phyloP scores from a whole-genome alignment of 2,113 vertebrate species.

The Halichoerus grypus region DNA sequence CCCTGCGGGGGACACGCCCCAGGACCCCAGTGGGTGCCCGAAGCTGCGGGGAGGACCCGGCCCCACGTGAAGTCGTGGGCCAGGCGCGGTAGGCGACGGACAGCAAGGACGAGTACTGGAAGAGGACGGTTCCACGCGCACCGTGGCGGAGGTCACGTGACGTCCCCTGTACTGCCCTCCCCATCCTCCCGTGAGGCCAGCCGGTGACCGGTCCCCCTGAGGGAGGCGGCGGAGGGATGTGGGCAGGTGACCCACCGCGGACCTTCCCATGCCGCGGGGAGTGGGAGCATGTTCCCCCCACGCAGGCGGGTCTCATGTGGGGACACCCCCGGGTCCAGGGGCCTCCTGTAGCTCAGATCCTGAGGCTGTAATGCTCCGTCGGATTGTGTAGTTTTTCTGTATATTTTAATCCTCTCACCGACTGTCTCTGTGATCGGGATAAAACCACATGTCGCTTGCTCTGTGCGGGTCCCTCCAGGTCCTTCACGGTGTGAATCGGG shows the following conservation, averaged over 20 bases:
- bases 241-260: no score
- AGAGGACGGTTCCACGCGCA: neutral
- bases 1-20: neutral
- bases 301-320: neutral
- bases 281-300: neutral
- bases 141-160: neutral
- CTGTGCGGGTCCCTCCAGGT: neutral
- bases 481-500: fast-evolving
- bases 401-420: neutral
- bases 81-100: fast-evolving
- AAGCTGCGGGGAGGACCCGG: neutral
- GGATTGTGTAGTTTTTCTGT: neutral
- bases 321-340: neutral
- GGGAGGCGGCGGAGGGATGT: no score
- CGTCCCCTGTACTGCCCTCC: neutral
- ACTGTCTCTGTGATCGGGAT: neutral
- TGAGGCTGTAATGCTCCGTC: neutral
- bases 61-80: no score
- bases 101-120: neutral
- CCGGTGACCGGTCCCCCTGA: no score
- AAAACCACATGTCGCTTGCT: neutral
- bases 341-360: neutral
- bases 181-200: neutral
- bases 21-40: no score
- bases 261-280: neutral